Percentiles rank a stretch among this genome's conserved stretches.
Conservation (phyloP, 2,113 vertebrate species). For the Platysteira castanea region DNA sequence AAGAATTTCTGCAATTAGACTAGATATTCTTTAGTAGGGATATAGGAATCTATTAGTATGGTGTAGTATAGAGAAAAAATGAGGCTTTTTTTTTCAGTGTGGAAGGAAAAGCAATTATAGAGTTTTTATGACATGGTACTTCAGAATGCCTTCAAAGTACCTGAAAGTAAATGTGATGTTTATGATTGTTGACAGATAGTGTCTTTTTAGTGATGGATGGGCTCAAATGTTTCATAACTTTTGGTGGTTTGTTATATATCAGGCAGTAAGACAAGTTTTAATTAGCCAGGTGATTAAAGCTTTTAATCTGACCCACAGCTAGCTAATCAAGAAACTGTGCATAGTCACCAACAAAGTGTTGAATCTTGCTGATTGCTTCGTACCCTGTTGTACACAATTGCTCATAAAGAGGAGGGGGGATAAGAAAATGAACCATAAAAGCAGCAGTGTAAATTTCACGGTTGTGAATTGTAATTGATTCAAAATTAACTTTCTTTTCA, state of each 20-base stretch:
- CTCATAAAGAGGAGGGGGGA: neutral
- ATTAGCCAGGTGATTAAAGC: slow-evolving; percentile 39
- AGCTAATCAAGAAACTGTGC: neutral
- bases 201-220: neutral
- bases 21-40: neutral
- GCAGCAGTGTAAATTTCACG: neutral
- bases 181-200: neutral
- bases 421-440: neutral
- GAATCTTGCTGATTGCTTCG: neutral
- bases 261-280: slow-evolving; percentile 33
- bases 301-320: slow-evolving; percentile 46
- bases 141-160: neutral
- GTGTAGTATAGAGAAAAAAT: neutral
- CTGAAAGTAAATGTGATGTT: neutral
- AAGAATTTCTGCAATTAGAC: neutral
- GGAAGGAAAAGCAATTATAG: neutral
- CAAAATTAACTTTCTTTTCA: slow-evolving; percentile 45
- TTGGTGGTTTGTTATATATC: neutral
- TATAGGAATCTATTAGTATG: neutral
- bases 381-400: neutral
- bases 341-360: neutral
- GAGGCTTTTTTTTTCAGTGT: neutral
- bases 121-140: neutral
- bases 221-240: neutral
- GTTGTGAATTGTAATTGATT: neutral